phyloP scores from a whole-genome alignment of 2,888 invertebrate genomes.

The Xylota sylvarum region DNA sequence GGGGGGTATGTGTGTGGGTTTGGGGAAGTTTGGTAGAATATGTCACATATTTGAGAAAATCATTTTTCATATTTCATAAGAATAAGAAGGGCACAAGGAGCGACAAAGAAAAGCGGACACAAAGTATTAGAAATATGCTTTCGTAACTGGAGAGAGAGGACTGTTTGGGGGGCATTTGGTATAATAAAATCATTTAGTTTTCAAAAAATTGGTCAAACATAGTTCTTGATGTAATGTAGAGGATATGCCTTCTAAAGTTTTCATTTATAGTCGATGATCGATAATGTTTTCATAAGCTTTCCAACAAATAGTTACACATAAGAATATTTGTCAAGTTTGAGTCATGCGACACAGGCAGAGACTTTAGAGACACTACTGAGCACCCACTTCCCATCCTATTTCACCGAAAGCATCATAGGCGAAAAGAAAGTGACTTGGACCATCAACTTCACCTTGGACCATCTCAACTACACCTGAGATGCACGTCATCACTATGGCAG shows the following conservation, averaged over 20 bases:
- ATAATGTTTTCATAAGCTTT: too few relatives aligned
- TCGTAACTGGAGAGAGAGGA: not conserved
- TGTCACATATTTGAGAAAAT: slow-evolving; percentile 78
- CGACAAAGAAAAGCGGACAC: slow-evolving; percentile 26
- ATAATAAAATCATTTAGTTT: not conserved
- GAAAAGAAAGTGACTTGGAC: too few relatives aligned
- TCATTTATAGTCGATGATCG: too few relatives aligned
- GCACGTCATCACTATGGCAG: too few relatives aligned
- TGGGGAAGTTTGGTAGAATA: slow-evolving; percentile 58
- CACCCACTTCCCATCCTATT: too few relatives aligned
- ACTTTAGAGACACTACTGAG: too few relatives aligned
- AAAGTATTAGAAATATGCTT: not conserved
- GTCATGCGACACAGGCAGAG: too few relatives aligned
- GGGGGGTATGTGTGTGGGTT: not conserved
- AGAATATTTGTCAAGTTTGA: too few relatives aligned
- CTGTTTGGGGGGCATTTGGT: not conserved
- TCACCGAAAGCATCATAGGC: too few relatives aligned
- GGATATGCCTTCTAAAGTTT: not conserved
- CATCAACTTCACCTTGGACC: too few relatives aligned
- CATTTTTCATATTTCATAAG: slow-evolving; percentile 78
- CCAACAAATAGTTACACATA: too few relatives aligned
- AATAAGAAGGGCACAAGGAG: slow-evolving; percentile 9
- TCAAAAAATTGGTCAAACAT: not conserved
- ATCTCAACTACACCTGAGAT: too few relatives aligned
- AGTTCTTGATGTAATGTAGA: not conserved